phyloP scores from a whole-genome alignment of 1,140 invertebrate species.

The Leptopilina clavipes region DNA sequence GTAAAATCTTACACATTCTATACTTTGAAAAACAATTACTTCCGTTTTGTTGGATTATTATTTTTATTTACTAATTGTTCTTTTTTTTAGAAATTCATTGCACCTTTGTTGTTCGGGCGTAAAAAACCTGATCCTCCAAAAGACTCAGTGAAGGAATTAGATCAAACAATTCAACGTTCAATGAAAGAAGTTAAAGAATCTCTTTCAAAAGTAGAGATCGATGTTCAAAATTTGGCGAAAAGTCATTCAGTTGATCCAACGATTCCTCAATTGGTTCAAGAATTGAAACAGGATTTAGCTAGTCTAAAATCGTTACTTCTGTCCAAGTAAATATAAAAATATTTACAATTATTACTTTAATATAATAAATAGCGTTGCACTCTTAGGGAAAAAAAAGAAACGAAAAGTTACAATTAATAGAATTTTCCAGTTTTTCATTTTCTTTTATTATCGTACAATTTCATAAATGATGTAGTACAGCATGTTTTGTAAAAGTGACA shows the following conservation, averaged over 20 bases:
- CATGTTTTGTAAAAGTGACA: constrained; percentile 24
- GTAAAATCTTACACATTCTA: constrained; percentile 70
- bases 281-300: constrained; percentile 83
- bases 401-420: no score
- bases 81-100: constrained; percentile 79
- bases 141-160: constrained; percentile 80
- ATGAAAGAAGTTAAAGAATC: constrained; percentile 78
- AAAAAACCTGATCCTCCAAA: constrained; percentile 79
- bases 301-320: constrained; percentile 85
- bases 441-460: constrained; percentile 26
- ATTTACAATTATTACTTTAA: no score
- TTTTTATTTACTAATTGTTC: not conserved
- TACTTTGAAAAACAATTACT: no score
- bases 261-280: constrained; percentile 79
- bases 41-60: no score
- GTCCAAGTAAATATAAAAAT: constrained; percentile 76
- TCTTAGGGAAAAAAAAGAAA: no score
- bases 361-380: no score
- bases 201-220: constrained; percentile 76
- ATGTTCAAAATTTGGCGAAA: constrained; percentile 76
- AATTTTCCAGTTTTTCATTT: not conserved
- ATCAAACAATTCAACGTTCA: constrained; percentile 79
- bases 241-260: constrained; percentile 72
- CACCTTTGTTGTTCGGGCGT: constrained; percentile 78
- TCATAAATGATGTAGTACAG: constrained; percentile 27